Base-by-base conservation (phyloP, 2,113 vertebrate species). In the Equus quagga region DNA sequence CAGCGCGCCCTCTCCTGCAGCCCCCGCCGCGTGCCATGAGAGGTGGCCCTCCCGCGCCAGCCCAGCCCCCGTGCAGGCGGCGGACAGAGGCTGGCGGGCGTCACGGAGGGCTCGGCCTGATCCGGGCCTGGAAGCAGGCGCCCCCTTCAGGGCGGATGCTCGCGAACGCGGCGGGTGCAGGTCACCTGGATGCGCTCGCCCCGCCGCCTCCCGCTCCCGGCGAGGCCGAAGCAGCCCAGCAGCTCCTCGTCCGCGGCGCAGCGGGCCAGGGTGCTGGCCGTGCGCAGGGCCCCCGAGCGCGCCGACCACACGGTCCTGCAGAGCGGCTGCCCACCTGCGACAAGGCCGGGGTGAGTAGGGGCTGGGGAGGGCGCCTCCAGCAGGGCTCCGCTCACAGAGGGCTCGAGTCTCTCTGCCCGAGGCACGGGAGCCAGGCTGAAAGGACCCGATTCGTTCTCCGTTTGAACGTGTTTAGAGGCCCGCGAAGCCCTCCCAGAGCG, bases 261-360 rank as follows among this genome's bases (percentile, higher is more conserved):
- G 95, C 15, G 98, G 69, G 98, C 99, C 69, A 93, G 23, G 0
- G 98, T 98, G 0, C n/a, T 96, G 91, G 99, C 98, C 0, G 6
- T 84, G 5, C 44, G 14, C 1, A 73, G 60, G 23, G 92, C 97
- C 13, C 98, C 99, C 0, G 99, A 99, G 98, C 73, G 98, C 0
- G 98, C 98, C 0, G 99, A 99, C 99, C 99, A 99, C 98, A 99
- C 99, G 0, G 99, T 99, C 86, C 99, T 99, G 96, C 99, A 99
- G 33, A 99, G 96, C 54, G 99, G 98, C 95, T 97, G 98, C 86
- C 99, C 54, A 2, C 84, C 91, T 95, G 62, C 73, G 67, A 86
- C 19, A 6, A 67, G 65, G 23, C 17, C 31, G 12, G 41, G 5
- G 19, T 85, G 26, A 94, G 95, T 3, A 8, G 33, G 15, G 28